Evolutionary conservation across 2,888 invertebrate species (phyloP).

Genomic region (Epirrhoe alternata): DNA sequence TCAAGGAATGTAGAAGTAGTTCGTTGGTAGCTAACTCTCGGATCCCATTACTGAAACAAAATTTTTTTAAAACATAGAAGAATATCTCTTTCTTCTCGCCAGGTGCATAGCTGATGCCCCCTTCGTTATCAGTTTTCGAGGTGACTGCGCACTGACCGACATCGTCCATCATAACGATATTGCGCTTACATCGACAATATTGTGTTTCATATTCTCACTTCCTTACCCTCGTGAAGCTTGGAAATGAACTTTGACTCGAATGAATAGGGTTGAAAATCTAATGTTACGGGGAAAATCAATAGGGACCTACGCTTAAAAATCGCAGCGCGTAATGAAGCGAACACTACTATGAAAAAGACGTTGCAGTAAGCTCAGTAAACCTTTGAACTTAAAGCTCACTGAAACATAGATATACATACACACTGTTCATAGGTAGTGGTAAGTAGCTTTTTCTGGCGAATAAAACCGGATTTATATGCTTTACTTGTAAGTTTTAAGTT

Average conservation of each 20-base stretch:
- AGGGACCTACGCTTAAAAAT: constrained; percentile 3
- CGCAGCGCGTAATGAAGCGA: constrained; percentile 1
- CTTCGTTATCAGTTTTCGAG: constrained; percentile 76
- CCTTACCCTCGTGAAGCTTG: constrained; percentile 29
- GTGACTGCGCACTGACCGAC: constrained; percentile 79
- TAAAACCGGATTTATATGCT: no score
- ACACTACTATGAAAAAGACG: constrained; percentile 8
- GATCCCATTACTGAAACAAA: no score
- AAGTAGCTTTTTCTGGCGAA: no score
- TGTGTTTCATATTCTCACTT: constrained; percentile 69
- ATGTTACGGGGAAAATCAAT: constrained; percentile 18
- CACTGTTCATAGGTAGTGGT: no score
- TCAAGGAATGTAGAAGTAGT: no score
- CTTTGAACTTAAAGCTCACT: neutral
- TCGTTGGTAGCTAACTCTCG: no score
- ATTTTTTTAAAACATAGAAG: no score
- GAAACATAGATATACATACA: neutral
- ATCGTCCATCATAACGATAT: constrained; percentile 80
- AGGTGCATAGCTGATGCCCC: constrained; percentile 50
- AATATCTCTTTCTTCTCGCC: constrained; percentile 35
- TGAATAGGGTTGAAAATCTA: constrained; percentile 23
- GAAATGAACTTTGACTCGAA: constrained; percentile 10
- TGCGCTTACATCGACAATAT: constrained; percentile 83
- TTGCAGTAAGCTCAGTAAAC: constrained; percentile 7
- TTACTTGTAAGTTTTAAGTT: no score